Conservation (phyloP, 2,888 invertebrate species). For the Apantesis nais region DNA sequence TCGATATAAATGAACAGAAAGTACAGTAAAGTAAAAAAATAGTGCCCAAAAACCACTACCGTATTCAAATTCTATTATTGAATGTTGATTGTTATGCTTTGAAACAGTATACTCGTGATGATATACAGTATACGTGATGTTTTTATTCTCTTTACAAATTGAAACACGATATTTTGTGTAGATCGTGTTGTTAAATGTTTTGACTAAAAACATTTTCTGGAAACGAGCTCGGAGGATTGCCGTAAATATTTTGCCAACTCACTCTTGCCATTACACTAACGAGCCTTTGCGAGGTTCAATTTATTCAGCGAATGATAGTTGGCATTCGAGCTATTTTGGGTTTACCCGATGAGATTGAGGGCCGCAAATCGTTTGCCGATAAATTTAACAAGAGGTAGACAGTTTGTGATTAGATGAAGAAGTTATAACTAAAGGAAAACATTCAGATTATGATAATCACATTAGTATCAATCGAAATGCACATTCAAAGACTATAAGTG, state of each 20-base stretch:
- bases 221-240: slow-evolving; percentile 18
- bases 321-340: slow-evolving; percentile 16
- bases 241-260: slow-evolving; percentile 40
- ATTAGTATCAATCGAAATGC: neutral
- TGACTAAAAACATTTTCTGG: slow-evolving; percentile 5
- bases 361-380: slow-evolving; percentile 37
- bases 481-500: neutral
- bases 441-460: too few relatives aligned
- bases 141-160: neutral
- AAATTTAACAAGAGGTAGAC: slow-evolving; percentile 21
- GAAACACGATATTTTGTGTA: neutral
- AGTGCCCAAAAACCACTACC: too few relatives aligned
- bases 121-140: too few relatives aligned
- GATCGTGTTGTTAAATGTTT: slow-evolving; percentile 1
- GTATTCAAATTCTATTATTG: too few relatives aligned
- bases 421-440: neutral
- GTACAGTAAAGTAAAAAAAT: too few relatives aligned
- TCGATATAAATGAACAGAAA: too few relatives aligned
- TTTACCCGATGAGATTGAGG: slow-evolving; percentile 23
- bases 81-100: too few relatives aligned
- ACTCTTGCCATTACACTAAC: slow-evolving; percentile 38
- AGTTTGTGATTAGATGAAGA: slow-evolving; percentile 19
- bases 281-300: slow-evolving; percentile 29
- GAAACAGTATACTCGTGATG: neutral
- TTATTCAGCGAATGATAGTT: slow-evolving; percentile 33